Evolutionary conservation across 2,113 vertebrate species (phyloP).

Genomic region (Rissa tridactyla): DNA sequence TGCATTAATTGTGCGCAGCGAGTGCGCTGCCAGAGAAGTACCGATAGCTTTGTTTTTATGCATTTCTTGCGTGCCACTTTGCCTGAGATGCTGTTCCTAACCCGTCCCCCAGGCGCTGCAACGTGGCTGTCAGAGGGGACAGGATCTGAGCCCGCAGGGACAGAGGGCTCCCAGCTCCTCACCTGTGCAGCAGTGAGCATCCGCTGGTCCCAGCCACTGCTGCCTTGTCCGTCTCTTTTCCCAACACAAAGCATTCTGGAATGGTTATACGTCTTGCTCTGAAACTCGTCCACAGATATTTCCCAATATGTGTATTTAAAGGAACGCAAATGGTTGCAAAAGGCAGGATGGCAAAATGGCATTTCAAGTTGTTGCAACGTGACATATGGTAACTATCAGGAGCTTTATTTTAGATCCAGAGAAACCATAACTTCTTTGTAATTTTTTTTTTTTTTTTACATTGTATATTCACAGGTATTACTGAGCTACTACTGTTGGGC

Average conservation of each 20-base stretch:
- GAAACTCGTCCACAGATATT: neutral
- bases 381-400: neutral
- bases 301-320: neutral
- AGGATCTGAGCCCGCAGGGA: neutral
- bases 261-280: neutral
- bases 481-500: neutral
- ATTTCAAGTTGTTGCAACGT: neutral
- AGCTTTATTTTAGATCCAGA: neutral
- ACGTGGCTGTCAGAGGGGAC: neutral
- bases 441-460: neutral
- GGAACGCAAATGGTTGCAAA: neutral
- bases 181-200: neutral
- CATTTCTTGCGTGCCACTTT: neutral
- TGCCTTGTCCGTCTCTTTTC: neutral
- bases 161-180: neutral
- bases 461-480: neutral
- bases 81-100: neutral
- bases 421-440: neutral
- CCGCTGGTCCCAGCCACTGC: neutral
- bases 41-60: neutral
- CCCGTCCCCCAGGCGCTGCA: neutral
- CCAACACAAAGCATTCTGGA: neutral
- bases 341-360: neutral
- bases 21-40: neutral
- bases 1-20: neutral